Evolutionary conservation across 2,797 vertebrate species (phyloP).

Genomic region (Cuculus canorus): DNA sequence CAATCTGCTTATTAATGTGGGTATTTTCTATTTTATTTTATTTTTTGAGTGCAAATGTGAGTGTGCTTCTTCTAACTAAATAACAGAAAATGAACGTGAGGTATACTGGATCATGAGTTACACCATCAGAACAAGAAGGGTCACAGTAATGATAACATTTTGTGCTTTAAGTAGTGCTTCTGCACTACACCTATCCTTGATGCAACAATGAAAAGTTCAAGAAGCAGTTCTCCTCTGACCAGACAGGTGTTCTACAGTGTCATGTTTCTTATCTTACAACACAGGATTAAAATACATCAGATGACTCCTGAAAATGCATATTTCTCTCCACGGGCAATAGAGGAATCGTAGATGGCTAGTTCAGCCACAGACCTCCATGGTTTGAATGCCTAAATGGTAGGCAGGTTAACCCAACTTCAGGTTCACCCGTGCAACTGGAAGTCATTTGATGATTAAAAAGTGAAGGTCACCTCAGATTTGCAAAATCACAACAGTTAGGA

Average conservation of each 20-base stretch:
- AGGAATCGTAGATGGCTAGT: neutral
- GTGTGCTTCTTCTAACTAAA: accelerated
- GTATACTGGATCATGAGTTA: neutral
- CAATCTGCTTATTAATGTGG: neutral
- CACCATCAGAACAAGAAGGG: neutral
- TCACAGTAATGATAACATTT: neutral
- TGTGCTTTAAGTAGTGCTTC: neutral
- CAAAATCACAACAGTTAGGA: no score
- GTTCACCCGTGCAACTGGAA: neutral
- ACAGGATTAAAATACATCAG: neutral
- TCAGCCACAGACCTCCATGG: neutral
- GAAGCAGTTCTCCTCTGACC: neutral
- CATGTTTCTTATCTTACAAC: neutral
- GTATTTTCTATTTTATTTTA: neutral
- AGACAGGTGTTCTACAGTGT: neutral
- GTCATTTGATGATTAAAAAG: neutral
- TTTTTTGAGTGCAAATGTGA: neutral
- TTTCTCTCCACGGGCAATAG: neutral
- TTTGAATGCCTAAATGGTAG: neutral
- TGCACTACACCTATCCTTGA: neutral
- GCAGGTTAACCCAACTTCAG: neutral
- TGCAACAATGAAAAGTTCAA: neutral
- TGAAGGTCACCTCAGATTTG: neutral
- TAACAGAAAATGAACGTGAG: neutral
- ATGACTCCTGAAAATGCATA: neutral